Base-by-base conservation (phyloP, 2,113 vertebrate species). In the Apeltes quadracus region DNA sequence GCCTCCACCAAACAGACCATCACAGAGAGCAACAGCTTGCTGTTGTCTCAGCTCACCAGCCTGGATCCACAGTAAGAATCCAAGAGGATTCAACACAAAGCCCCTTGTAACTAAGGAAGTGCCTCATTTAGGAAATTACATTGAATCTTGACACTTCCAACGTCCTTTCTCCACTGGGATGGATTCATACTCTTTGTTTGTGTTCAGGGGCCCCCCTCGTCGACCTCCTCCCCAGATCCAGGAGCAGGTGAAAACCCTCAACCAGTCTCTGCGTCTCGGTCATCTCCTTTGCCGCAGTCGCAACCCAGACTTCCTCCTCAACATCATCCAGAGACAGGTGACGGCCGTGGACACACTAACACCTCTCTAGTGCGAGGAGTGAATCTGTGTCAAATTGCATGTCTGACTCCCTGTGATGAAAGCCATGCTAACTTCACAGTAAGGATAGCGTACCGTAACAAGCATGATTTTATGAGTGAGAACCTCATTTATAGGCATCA, bases 311-410 rank as follows among this genome's bases (percentile, higher is more conserved):
- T 99, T 99, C 50, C 95, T 99, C 7, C 95, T 99, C 57, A 95
- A 98, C 92, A 98, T 99, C 87, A 99, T 99, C 67, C 98, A 99
- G 82, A 95, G 98, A 93, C 98, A 99, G 95, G 98, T 96, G 32
- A 55, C 6, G n/a, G 3, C 2, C 0, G 5, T 10, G n/a, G 7
- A 14, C 20, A 5, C n/a, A 34, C 29, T 20, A 25, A 20, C 53
- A 32, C 32, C 23, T 18, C 22, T 16, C 22, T 3, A 2, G 9
- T 61, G 13, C 25, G 36, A 6, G 55, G 3, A n/a, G 22, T 12
- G 18, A 29, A 29, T 29, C 29, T 29, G 29, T 29, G 2, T 29
- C 7, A 39, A 22, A 65, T 11, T 5, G 11, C 38, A 3, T 41
- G n/a, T 23, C 23, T 55, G 51, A 53, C 14, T 53, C 8, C 15